A percentile compares a stretch with the other conserved stretches of the same genome.
phyloP scores from a whole-genome alignment of 2,797 vertebrate genomes.

The Enteromius mattozi region DNA sequence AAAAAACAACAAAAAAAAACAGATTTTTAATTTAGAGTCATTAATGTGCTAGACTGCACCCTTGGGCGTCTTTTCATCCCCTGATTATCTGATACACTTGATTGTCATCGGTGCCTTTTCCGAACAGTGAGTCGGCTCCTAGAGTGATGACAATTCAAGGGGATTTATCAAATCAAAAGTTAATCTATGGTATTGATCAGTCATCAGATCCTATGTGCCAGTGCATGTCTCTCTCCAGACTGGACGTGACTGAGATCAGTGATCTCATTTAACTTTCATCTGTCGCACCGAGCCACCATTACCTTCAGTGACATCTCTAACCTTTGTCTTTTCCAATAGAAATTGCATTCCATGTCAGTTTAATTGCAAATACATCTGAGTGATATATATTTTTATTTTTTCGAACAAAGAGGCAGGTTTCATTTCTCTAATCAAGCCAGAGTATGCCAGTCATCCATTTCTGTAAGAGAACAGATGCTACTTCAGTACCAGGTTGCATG shows the following conservation, averaged over 20 bases:
- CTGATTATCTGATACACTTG: conserved; percentile 35
- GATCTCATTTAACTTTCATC: conserved; percentile 61
- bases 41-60: conserved; percentile 28
- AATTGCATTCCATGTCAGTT: conserved; percentile 58
- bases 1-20: background rate
- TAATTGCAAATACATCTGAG: conserved; percentile 58
- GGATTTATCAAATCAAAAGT: conserved; percentile 62
- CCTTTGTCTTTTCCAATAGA: conserved; percentile 60
- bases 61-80: conserved; percentile 33
- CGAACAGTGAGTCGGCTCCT: conserved; percentile 39
- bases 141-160: conserved; percentile 45
- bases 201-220: conserved; percentile 50
- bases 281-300: conserved; percentile 58
- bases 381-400: conserved; percentile 35
- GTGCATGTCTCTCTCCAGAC: conserved; percentile 46
- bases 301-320: conserved; percentile 60
- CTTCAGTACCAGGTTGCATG: background rate
- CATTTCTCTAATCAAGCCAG: conserved; percentile 30
- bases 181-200: conserved; percentile 60
- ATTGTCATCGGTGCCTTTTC: conserved; percentile 36
- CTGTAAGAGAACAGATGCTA: background rate
- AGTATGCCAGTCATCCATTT: background rate
- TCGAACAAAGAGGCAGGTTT: conserved; percentile 23
- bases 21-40: background rate
- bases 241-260: conserved; percentile 53